Percentiles rank a stretch among this genome's conserved stretches.
Conservation (phyloP, 2,113 vertebrate genomes). For the Lagenorhynchus albirostris region DNA sequence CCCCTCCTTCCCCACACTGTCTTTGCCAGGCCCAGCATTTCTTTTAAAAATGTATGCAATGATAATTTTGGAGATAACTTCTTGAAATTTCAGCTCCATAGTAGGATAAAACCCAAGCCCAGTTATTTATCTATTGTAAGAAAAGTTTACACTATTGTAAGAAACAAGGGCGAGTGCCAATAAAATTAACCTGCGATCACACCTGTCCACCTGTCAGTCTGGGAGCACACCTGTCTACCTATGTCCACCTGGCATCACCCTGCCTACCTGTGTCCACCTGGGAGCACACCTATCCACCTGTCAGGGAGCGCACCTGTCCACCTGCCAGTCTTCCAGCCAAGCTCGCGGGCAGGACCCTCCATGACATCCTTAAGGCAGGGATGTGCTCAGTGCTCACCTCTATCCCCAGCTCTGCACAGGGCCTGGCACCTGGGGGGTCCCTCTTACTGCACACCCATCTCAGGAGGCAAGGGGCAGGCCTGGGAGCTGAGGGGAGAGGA, state of each 20-base stretch:
- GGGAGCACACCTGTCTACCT: not conserved
- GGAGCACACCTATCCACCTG: not conserved
- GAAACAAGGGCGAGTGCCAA: not conserved
- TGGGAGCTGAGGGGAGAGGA: not conserved
- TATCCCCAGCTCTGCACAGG: not conserved
- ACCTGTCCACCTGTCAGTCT: not conserved
- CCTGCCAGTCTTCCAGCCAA: not conserved
- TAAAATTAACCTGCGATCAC: not conserved
- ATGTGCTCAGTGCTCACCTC: not conserved
- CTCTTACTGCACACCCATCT: accelerated
- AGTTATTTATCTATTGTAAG: not conserved
- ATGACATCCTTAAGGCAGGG: not conserved
- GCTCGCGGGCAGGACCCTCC: not conserved
- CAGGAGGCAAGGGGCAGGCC: not conserved
- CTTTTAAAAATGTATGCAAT: not conserved
- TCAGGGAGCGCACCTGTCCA: not conserved
- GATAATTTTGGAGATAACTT: not conserved
- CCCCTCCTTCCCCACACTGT: not conserved
- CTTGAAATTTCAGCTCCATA: not conserved
- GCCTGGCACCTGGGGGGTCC: not conserved
- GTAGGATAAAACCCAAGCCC: not conserved
- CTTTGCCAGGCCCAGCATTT: not conserved
- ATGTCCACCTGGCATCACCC: not conserved
- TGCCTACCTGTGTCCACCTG: accelerated
- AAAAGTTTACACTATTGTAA: not conserved